These are phyloP conservation scores for Ectropis grisescens DNA, from an alignment of 1,140 invertebrate species.

Conservation along the genomic window DNA sequence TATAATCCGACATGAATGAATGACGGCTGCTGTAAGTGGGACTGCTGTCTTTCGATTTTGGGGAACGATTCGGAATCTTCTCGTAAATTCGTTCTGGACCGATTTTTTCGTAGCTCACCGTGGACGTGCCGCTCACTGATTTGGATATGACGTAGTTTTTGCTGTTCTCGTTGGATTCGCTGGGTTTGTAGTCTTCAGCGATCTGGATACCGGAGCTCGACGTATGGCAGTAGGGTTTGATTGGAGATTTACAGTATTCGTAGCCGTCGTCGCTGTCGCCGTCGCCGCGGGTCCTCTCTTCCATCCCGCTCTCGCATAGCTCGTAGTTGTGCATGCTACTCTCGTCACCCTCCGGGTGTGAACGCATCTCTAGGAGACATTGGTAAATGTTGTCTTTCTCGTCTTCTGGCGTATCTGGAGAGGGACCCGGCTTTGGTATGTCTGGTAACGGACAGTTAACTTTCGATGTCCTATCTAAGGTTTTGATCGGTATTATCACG, in stretches of 20 bases:
- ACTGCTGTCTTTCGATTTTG: slow-evolving; percentile 43
- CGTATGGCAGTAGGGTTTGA: slow-evolving; percentile 52
- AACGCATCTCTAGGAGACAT: slow-evolving; percentile 54
- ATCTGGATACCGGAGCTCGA: slow-evolving; percentile 56
- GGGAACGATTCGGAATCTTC: slow-evolving; percentile 41
- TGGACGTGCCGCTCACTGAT: slow-evolving; percentile 58
- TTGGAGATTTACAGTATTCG: slow-evolving; percentile 62
- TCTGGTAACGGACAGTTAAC: slow-evolving; percentile 64
- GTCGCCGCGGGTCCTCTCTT: slow-evolving; percentile 52
- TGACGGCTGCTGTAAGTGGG: slow-evolving; percentile 43
- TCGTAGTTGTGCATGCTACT: slow-evolving; percentile 63
- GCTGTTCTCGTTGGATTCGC: slow-evolving; percentile 16
- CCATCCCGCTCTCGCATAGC: slow-evolving; percentile 45
- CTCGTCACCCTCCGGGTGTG: slow-evolving; percentile 56
- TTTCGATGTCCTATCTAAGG: slow-evolving; percentile 41
- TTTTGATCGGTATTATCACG: slow-evolving; percentile 41
- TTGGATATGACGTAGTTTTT: slow-evolving; percentile 55
- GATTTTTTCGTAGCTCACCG: slow-evolving; percentile 65
- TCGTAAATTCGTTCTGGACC: slow-evolving; percentile 62
- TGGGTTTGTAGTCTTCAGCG: slow-evolving; percentile 45
- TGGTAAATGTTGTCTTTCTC: slow-evolving; percentile 65
- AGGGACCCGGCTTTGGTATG: slow-evolving; percentile 39
- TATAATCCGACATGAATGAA: slow-evolving; percentile 52
- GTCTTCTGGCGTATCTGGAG: slow-evolving; percentile 14
- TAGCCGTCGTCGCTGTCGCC: slow-evolving; percentile 64